A percentile compares a stretch with the other conserved stretches of the same genome.
Conservation (phyloP, 2,797 vertebrate genomes). For the Enteromius treurensis region DNA sequence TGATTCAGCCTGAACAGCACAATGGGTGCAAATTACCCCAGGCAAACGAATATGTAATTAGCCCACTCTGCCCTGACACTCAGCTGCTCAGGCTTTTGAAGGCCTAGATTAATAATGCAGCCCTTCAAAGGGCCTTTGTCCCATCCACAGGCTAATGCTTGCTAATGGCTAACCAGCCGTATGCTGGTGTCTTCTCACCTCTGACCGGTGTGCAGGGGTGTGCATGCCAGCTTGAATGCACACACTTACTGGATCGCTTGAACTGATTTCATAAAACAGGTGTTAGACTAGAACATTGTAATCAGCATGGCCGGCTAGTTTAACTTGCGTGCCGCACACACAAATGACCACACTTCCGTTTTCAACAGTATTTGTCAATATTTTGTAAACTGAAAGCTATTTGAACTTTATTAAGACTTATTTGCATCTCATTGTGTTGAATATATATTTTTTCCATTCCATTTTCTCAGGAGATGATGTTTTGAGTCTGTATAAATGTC, state of each 20-base stretch:
- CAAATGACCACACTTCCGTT: no score
- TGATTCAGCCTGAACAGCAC: slow-evolving; percentile 74
- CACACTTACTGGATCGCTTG: background rate
- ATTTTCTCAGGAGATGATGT: no score
- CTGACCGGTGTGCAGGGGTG: slow-evolving; percentile 32
- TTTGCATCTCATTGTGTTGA: no score
- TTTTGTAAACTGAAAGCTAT: no score
- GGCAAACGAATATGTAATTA: slow-evolving; percentile 77
- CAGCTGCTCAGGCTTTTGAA: slow-evolving; percentile 43
- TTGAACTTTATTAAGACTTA: no score
- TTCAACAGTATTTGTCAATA: no score
- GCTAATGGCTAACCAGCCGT: slow-evolving; percentile 48
- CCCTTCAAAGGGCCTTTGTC: slow-evolving; percentile 54
- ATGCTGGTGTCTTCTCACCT: slow-evolving; percentile 48
- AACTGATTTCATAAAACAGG: background rate
- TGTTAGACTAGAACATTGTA: background rate
- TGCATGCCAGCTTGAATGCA: background rate
- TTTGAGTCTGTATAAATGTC: no score
- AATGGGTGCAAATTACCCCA: slow-evolving; percentile 77
- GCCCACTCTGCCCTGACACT: slow-evolving; percentile 45
- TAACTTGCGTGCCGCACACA: no score
- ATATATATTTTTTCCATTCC: no score
- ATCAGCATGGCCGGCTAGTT: background rate
- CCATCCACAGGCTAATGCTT: slow-evolving; percentile 48
- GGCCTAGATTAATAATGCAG: slow-evolving; percentile 47